Percentiles rank a stretch among this genome's conserved stretches.
These are phyloP conservation scores for Hoplostethus atlanticus DNA, from an alignment of 2,797 vertebrate species.

Conservation along the genomic window DNA sequence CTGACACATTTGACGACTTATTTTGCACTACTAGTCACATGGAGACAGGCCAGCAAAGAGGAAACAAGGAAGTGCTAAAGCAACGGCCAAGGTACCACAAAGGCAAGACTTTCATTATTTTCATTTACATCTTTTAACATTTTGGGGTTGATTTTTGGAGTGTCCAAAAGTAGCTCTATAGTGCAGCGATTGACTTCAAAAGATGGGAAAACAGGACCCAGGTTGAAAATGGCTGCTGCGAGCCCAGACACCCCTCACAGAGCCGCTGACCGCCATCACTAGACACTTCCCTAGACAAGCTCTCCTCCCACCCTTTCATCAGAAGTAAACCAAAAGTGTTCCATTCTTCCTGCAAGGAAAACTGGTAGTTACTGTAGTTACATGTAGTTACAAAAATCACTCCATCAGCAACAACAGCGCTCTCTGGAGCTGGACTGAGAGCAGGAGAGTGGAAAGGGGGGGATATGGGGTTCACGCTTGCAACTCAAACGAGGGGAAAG, in stretches of 20 bases:
- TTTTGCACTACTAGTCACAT: no score
- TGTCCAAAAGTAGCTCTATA: no score
- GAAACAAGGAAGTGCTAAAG: no score
- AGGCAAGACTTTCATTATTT: no score
- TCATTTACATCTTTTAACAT: no score
- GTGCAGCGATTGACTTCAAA: no score
- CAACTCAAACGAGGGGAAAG: constrained; percentile 16
- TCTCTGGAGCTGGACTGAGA: not conserved
- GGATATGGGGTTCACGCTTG: not conserved
- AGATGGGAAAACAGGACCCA: no score
- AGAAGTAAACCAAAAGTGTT: constrained; percentile 1
- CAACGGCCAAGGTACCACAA: no score
- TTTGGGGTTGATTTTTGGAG: no score
- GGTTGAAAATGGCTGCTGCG: no score
- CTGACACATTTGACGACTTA: no score
- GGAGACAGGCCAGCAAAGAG: no score
- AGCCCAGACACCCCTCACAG: not conserved
- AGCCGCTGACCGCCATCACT: not conserved
- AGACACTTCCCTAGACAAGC: not conserved
- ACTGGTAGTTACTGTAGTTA: constrained; percentile 16
- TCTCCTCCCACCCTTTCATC: not conserved
- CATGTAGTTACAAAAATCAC: constrained; percentile 3
- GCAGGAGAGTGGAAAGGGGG: not conserved
- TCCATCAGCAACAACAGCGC: not conserved
- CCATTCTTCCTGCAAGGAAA: not conserved